A percentile compares a stretch with the other conserved stretches of the same genome.
phyloP scores from a whole-genome alignment of 2,113 vertebrate species.

The Argyrosomus japonicus region DNA sequence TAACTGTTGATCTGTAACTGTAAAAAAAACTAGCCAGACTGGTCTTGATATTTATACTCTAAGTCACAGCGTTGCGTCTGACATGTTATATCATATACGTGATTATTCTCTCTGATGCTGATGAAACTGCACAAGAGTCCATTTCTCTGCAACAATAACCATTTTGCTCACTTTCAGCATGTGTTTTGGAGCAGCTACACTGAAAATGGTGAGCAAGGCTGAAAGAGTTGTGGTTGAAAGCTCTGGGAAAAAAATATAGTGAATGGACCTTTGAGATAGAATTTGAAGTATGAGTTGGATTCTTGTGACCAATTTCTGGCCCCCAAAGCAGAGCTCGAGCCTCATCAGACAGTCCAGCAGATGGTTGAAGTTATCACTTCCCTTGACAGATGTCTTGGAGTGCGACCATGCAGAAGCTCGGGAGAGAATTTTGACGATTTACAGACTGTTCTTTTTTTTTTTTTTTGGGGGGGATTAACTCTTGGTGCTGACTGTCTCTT shows the following conservation, averaged over 20 bases:
- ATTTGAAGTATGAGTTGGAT: not conserved
- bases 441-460: too few species aligned
- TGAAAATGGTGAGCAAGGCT: not conserved
- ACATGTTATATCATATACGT: too few species aligned
- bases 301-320: not conserved
- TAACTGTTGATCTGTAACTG: not conserved
- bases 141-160: not conserved
- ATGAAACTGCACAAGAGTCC: too few species aligned
- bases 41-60: not conserved
- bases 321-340: not conserved
- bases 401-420: not conserved
- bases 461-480: not conserved
- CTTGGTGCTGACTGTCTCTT: not conserved
- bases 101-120: not conserved
- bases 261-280: not conserved
- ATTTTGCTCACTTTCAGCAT: not conserved
- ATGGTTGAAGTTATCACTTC: not conserved
- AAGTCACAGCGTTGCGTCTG: too few species aligned
- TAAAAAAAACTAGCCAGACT: not conserved
- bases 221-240: not conserved
- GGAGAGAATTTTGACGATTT: not conserved
- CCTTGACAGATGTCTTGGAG: not conserved
- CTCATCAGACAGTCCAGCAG: not conserved
- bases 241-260: not conserved
- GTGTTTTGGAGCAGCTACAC: not conserved